Evolutionary conservation across 2,888 invertebrate genomes (phyloP), one percentile per base, ranked within the genome.

Genomic region (Dynastes grantii): DNA sequence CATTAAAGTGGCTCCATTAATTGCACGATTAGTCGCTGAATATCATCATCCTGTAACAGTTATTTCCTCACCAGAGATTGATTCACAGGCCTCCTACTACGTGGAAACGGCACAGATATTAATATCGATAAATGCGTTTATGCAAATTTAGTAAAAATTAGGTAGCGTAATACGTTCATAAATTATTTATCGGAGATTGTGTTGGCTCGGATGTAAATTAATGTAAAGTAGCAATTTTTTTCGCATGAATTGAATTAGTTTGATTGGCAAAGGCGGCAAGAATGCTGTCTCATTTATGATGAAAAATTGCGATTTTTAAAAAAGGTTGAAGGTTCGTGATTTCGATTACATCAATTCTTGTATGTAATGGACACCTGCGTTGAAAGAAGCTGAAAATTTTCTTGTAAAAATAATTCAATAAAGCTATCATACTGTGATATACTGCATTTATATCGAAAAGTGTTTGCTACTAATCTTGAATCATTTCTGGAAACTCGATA

Each of bases 121-220:
- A 29, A 71, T 55, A 71, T 65, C 37, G 16, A 5, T 9, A n/a
- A 16, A 40, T 40, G 55, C n/a, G 55, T 16, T 9, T 11, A 40
- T 40, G 37, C n/a, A 6, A 40, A 40, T 65, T 40, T 37, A 32
- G 16, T 40, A 40, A 16, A 55, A 55, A n/a, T 55, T 16, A 55
- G 22, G 6, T 55, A 55, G 55, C 55, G 55, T 22, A 65, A 13
- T 65, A 37, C 37, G 16, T 40, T 55, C 4, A 32, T 71, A 55
- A 71, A 55, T 71, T 55, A 71, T 71, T 71, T 71, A 55, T 53
- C 51, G n/a, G 22, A 49, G 49, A 53, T 11, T 40, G 40, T 40
- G 8, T 32, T 45, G 11, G 45, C 45, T 45, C 32, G 8, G 45
- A 75, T 75, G 73, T 75, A 75, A 75, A 75, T 75, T 75, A 61